Base-by-base conservation (phyloP, 2,113 vertebrate species). In the Poicephalus gulielmi region DNA sequence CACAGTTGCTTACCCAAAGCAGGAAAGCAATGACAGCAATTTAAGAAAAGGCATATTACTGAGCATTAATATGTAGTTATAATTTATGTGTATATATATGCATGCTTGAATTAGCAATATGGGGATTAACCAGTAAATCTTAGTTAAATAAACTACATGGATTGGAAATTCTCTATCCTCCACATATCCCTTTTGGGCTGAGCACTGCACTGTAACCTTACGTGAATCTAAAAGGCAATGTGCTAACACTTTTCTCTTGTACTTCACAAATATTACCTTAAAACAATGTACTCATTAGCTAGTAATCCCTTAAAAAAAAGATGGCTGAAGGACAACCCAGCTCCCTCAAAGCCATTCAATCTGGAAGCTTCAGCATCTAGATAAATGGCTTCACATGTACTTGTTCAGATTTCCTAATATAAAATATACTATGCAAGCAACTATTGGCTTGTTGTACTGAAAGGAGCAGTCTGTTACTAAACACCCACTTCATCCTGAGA, bases 271-370 rank as follows among this genome's bases (percentile, higher is more conserved):
- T 37, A 62, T 16, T 60, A 13, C 12, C 18, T 19, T 35, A 67
- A 78, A 43, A 24, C 25, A 53, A 35, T 11, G 17, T 15, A 62
- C n/a, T 62, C 18, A 13, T 6, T 67, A 63, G 13, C 10, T 18
- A 83, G 6, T 5, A 35, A 53, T 55, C 7, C 9, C 14, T 62
- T 10, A 8, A 20, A 71, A 69, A 39, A 83, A 59, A 4, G 13
- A 31, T 3, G 3, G 1, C 0, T 20, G 3, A 17, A 11, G 14
- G 6, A 39, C 33, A 71, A 18, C 8, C 17, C 2, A 44, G 31
- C 6, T 59, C 7, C 52, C 31, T 19, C 18, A 63, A 37, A 69
- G 13, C 35, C 30, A 10, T 15, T 11, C 4, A 82, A 47, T 7
- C 30, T 39, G 10, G 37, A 47, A 75, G 24, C 24, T 47, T 15